These are phyloP conservation scores for Arctocebus calabarensis DNA, from an alignment of 2,797 vertebrate genomes.

Conservation along the genomic window DNA sequence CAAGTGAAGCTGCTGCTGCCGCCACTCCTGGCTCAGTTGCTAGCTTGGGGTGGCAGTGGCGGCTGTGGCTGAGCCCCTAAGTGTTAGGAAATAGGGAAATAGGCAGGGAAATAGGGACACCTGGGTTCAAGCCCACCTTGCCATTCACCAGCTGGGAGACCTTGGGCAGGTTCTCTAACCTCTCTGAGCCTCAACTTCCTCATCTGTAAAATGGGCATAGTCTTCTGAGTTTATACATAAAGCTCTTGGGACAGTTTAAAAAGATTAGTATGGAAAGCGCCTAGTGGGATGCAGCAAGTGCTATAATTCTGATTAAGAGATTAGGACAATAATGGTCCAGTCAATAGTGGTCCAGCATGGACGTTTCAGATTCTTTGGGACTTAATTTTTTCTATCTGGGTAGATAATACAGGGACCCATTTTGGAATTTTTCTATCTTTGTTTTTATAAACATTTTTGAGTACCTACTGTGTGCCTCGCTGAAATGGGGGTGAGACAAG, in stretches of 20 bases:
- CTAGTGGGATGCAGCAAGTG: not conserved
- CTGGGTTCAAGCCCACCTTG: not conserved
- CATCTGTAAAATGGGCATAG: not conserved
- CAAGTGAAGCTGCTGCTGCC: not conserved
- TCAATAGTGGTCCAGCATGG: not conserved
- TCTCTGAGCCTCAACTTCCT: not conserved
- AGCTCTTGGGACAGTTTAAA: not conserved
- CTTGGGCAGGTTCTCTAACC: not conserved
- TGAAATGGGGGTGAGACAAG: not conserved
- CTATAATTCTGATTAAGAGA: not conserved
- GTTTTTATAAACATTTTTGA: not conserved
- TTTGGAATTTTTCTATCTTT: not conserved
- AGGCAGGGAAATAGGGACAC: not conserved
- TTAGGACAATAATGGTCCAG: too few species aligned
- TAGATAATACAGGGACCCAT: not conserved
- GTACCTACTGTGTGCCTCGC: not conserved
- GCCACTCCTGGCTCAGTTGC: rapidly evolving
- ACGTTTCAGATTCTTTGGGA: not conserved
- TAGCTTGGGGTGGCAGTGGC: not conserved
- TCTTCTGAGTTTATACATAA: not conserved
- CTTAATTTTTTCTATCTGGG: not conserved
- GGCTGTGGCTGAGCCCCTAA: not conserved
- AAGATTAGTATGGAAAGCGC: not conserved
- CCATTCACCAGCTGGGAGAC: not conserved
- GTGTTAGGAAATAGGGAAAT: not conserved